Percentiles rank a stretch among this genome's conserved stretches.
Evolutionary conservation across 2,888 invertebrate genomes (phyloP).

Genomic region (Morinoia aosen): DNA sequence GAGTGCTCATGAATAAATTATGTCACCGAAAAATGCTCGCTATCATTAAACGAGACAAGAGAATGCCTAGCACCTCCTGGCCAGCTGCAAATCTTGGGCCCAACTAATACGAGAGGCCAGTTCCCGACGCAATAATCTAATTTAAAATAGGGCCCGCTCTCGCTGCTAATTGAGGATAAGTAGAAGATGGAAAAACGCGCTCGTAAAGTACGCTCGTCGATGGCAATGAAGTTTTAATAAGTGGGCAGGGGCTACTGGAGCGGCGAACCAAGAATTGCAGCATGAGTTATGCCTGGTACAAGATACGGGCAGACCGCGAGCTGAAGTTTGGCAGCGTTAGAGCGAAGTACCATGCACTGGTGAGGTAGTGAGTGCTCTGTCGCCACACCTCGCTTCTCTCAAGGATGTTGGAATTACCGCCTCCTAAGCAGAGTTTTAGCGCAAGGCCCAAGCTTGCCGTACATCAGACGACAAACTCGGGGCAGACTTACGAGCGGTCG

Average conservation of each 20-base stretch:
- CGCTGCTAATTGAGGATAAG: conserved; percentile 50
- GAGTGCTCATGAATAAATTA: conserved; percentile 46
- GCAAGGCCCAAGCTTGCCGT: not conserved
- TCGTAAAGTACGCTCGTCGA: conserved; percentile 46
- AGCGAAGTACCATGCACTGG: not conserved
- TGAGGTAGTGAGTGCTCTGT: conserved; percentile 12
- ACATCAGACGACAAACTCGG: not conserved
- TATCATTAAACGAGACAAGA: conserved; percentile 51
- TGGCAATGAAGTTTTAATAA: conserved; percentile 53
- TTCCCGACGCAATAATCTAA: conserved; percentile 49
- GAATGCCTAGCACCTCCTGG: conserved; percentile 40
- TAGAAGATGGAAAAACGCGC: conserved; percentile 51
- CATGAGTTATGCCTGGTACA: not conserved
- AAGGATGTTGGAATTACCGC: conserved; percentile 2
- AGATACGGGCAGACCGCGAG: not conserved
- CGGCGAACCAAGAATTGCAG: not conserved
- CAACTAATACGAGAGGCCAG: conserved; percentile 26
- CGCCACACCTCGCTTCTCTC: conserved; percentile 2
- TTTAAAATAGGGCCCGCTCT: conserved; percentile 51
- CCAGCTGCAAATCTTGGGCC: conserved; percentile 42
- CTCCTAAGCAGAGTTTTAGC: not conserved
- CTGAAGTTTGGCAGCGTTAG: not conserved
- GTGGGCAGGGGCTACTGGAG: conserved; percentile 46
- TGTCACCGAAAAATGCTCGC: conserved; percentile 48
- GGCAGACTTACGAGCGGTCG: not conserved